Evolutionary conservation across 2,113 vertebrate genomes (phyloP), one percentile per base, ranked within the genome.

Genomic region (Notechis scutatus): DNA sequence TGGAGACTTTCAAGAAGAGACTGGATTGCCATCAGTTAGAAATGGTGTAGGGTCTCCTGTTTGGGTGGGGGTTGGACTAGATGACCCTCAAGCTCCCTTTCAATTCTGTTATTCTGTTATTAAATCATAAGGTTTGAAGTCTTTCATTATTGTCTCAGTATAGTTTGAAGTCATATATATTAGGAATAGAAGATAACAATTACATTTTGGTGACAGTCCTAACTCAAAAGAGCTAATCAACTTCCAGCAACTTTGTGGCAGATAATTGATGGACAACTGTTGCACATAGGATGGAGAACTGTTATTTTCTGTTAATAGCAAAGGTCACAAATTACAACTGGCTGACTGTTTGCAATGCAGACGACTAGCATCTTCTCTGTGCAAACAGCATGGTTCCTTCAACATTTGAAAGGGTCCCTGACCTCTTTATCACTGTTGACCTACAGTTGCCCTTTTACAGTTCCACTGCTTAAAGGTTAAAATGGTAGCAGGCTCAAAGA

Each of bases 381-480:
- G 81, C 89, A 91, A 93, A 87, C 61, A 54, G 81, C 45, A 23
- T 15, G 5, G 89, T 52, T 55, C 57, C 42, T 90, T 59, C 90
- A 86, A 81, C 42, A 50, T 85, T 91, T 93, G 29, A 18, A 34
- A 42, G 45, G 50, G 39, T 11, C 39, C 87, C 45, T 74, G 52
- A 12, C 87, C 57, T 29, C 57, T 88, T 56, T 26, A 11, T 57
- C 69, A 24, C 56, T 6, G 7, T 23, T 91, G 89, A 74, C 34
- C 18, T 59, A 45, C 57, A 45, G 50, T 74, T 91, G 57, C 50
- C 85, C 45, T 34, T 55, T 87, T 54, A 34, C 29, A 56, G 2
- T 86, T 57, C 81, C 61, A 81, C 56, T 47, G 34, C 52, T 39
- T 74, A 93, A 91, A 88, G 85, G 92, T 88, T 81, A 87, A 91